Base-by-base conservation (phyloP, 2,888 invertebrate genomes). In the Serripes groenlandicus region DNA sequence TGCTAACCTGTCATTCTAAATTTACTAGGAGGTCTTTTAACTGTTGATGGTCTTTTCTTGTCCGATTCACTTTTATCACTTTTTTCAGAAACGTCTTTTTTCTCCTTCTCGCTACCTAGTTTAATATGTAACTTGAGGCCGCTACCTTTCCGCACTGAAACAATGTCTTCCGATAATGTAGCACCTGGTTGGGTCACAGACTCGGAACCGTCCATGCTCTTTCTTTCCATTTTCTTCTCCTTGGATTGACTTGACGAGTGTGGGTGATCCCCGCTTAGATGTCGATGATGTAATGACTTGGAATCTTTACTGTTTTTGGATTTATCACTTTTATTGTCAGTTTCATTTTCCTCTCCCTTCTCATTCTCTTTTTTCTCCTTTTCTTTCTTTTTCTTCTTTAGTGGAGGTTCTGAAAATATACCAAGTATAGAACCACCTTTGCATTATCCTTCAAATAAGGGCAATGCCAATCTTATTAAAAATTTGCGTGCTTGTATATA, bases 21-120 rank as follows among this genome's bases (percentile, higher is more conserved):
- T 95, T 97, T 98, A 0, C 98, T 97, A 95, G 98, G 97, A 94
- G 97, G 98, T 23, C 97, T 97, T 96, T 98, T 98, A 0, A 98
- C 98, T 54, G 98, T 98, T 95, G 98, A 98, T 4, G 97, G 97
- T 91, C 98, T 95, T 82, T 89, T 91, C 58, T 86, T 87, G 23
- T 71, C 74, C 54, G 78, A 69, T 49, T 88, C 82, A 30, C 66
- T 66, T 76, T 85, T 62, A 49, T 73, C 73, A 42, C 15, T 62
- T 26, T 26, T 32, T 11, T 30, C 26, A 21, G 54, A 58, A 5
- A 56, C 23, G 21, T 54, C 56, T 18, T 32, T 72, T 35, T 56
- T 72, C 1, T 75, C 72, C 60, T 83, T 85, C 52, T 88, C 88
- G 35, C 86, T 75, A 34, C 86, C 87, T 76, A 90, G 58, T 76